Conservation (phyloP, 37 sponge, comb jelly and placozoan genomes). For the Lycopodina hypogea region DNA sequence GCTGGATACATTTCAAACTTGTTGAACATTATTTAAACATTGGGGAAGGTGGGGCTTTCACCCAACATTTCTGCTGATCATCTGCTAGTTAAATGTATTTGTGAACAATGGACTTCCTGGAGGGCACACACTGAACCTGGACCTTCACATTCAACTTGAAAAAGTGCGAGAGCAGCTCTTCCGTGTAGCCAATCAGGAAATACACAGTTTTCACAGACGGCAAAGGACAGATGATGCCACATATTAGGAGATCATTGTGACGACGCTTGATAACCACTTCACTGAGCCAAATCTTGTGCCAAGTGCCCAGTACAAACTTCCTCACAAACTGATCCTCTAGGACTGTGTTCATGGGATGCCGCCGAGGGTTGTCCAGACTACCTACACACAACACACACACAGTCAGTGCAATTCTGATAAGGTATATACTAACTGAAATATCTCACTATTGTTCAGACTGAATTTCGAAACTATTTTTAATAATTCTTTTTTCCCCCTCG, state of each 20-base stretch:
- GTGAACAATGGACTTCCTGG: conserved; percentile 15
- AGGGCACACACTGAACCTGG: conserved; percentile 34
- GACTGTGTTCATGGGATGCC: conserved; percentile 11
- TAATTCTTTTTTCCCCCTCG: no score
- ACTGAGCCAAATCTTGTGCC: conserved; percentile 47
- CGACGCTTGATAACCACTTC: conserved; percentile 57
- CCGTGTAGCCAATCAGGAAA: conserved; percentile 53
- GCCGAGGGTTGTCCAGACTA: conserved; percentile 19
- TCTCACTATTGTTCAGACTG: not conserved
- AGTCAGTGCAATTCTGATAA: no score
- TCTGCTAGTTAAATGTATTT: conserved; percentile 33
- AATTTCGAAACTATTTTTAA: no score
- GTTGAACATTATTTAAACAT: no score
- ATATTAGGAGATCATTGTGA: conserved; percentile 33
- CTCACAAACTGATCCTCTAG: conserved; percentile 46
- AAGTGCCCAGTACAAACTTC: conserved; percentile 47
- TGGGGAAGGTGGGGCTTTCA: no score
- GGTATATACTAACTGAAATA: no score
- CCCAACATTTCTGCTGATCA: no score
- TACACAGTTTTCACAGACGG: conserved; percentile 27
- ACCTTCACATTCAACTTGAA: conserved; percentile 39
- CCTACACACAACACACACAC: not conserved
- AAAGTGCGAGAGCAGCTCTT: conserved; percentile 45
- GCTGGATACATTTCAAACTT: no score
- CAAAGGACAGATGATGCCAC: conserved; percentile 48